Evolutionary conservation across 2,888 invertebrate species (phyloP).

Genomic region (Geophilus truncorum): DNA sequence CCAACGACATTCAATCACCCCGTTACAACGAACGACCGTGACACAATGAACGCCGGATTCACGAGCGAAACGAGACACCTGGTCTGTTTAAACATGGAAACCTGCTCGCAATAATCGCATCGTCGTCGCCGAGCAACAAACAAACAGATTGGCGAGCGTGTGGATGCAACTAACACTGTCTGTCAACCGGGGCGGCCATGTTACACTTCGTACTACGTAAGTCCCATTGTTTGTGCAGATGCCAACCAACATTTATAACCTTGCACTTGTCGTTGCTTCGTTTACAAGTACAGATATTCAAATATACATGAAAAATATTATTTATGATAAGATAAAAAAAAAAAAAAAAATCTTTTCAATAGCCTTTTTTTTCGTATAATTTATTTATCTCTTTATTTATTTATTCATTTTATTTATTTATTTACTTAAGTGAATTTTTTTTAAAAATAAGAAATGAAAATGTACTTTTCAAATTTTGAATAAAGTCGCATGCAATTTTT

Average conservation of each 20-base stretch:
- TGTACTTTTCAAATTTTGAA: background rate
- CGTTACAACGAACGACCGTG: background rate
- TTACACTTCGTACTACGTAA: conserved; percentile 11
- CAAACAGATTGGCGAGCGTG: background rate
- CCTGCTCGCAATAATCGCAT: background rate
- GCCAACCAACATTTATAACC: background rate
- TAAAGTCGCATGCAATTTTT: conserved; percentile 15
- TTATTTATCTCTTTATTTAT: background rate
- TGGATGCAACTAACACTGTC: background rate
- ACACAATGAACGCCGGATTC: background rate
- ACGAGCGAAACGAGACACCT: background rate
- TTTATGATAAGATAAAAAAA: background rate
- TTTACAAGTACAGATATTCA: background rate
- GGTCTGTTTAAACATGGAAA: background rate
- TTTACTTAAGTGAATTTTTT: background rate
- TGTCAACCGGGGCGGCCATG: background rate
- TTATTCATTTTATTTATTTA: background rate
- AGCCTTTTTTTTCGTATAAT: background rate
- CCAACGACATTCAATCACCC: background rate
- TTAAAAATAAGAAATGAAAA: background rate
- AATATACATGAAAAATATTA: background rate
- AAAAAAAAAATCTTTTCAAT: background rate
- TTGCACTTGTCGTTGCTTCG: conserved; percentile 8
- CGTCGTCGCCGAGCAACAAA: background rate
- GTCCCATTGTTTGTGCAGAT: conserved; percentile 12